Evolutionary conservation across 2,888 invertebrate species (phyloP), one percentile per base, ranked within the genome.

Genomic region (Smittia sp.): DNA sequence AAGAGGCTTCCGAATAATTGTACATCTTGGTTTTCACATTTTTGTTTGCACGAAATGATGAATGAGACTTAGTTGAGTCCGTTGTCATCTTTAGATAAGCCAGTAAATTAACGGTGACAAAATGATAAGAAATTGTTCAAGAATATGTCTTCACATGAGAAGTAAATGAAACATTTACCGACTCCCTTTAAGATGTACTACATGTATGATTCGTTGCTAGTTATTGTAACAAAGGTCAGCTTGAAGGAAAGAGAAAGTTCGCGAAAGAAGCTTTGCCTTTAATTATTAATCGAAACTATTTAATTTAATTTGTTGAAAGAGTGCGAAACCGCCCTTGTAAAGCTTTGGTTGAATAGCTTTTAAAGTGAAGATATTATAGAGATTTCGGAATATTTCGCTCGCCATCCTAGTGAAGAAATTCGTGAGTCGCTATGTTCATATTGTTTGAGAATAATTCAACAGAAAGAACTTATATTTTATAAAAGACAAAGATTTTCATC

Each of bases 271-370:
- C 13, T 52, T 52, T 52, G 7, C 9, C 58, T 22, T 58, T 58
- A 18, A 52, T n/a, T 15, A 52, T 52, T n/a, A n/a, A n/a, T 3
- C 22, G 20, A 22, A 18, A 46, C 3, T 20, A 58, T 58, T 58
- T 58, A 46, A 58, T 58, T 46, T 58, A 58, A 13, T 58, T 20
- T 58, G 7, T 58, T 13, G 22, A 7, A 20, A 20, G 18, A 15
- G 22, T 6, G 22, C 2, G 58, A 20, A 11, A n/a, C 18, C 22
- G n/a, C 20, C 63, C n/a, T 27, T 25, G 7, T n/a, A 22, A 63
- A 63, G 63, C 63, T 63, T 63, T 63, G 63, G 63, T 63, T 63
- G 3, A 25, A 63, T 63, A 63, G 63, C 63, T 63, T 63, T 63
- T 25, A 63, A 25, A 2, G 4, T 22, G 15, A 63, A 20, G 15